Conservation (phyloP, 2,797 vertebrate genomes). For the Choloepus didactylus region DNA sequence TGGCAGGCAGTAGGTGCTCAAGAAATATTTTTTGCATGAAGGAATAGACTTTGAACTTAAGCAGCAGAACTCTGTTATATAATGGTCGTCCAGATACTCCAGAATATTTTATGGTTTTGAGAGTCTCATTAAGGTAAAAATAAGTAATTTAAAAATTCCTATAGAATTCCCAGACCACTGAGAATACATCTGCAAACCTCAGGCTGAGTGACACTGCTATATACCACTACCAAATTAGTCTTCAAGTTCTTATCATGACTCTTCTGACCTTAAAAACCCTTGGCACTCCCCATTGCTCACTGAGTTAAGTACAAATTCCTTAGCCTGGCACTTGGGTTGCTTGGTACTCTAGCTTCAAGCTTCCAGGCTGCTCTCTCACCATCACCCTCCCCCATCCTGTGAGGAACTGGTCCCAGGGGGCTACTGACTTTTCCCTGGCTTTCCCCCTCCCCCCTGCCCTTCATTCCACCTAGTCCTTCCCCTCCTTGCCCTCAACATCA, state of each 20-base stretch:
- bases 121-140: constrained; percentile 40
- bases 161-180: not conserved
- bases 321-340: not conserved
- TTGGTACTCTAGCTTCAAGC: not conserved
- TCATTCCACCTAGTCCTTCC: no score
- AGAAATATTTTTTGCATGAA: not conserved
- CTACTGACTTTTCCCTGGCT: not conserved
- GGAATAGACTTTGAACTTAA: not conserved
- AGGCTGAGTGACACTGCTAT: not conserved
- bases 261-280: not conserved
- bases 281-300: not conserved
- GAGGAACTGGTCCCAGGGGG: no score
- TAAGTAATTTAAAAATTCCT: not conserved
- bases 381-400: not conserved
- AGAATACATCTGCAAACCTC: not conserved
- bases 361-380: not conserved
- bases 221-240: not conserved
- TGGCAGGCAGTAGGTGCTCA: not conserved
- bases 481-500: not conserved
- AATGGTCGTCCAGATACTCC: not conserved
- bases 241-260: not conserved
- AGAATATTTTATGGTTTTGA: not conserved
- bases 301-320: not conserved
- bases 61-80: not conserved
- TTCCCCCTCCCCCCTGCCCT: not conserved